A percentile compares a stretch with the other conserved stretches of the same genome.
Evolutionary conservation across 2,888 invertebrate genomes (phyloP).

Genomic region (Tachystola acroxantha): DNA sequence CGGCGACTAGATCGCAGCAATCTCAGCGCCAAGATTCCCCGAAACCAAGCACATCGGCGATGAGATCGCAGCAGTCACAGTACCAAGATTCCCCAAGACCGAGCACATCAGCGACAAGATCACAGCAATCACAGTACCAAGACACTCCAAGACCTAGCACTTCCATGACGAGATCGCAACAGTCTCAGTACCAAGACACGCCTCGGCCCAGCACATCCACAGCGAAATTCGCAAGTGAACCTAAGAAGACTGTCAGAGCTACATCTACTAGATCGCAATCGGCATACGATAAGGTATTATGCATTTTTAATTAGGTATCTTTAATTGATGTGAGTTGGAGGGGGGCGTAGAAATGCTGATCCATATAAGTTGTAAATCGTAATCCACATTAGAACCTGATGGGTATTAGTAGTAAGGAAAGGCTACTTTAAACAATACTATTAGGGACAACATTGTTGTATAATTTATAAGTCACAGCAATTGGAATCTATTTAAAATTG

Average conservation of each 20-base stretch:
- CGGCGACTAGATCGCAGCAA: constrained; percentile 27
- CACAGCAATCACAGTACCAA: constrained; percentile 16
- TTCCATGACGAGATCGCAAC: constrained; percentile 26
- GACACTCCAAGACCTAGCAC: constrained; percentile 54
- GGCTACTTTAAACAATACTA: too few relatives aligned
- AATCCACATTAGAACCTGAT: too few relatives aligned
- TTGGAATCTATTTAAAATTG: too few relatives aligned
- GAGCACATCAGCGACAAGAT: constrained; percentile 40
- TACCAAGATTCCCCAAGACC: constrained; percentile 47
- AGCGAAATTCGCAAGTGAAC: constrained; percentile 35
- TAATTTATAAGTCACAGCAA: too few relatives aligned
- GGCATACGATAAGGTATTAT: constrained; percentile 53
- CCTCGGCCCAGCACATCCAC: constrained; percentile 51
- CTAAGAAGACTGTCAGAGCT: constrained; percentile 41
- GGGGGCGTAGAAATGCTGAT: too few relatives aligned
- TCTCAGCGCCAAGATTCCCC: constrained; percentile 39
- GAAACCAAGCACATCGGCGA: constrained; percentile 45
- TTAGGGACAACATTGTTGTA: too few relatives aligned
- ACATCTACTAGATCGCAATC: constrained; percentile 41
- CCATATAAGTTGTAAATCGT: too few relatives aligned
- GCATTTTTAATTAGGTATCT: constrained; percentile 11
- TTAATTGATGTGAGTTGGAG: too few relatives aligned
- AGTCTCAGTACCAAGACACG: constrained; percentile 32
- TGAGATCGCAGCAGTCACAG: constrained; percentile 19
- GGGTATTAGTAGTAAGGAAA: too few relatives aligned